Base-by-base conservation (phyloP, 1,140 invertebrate genomes). In the Hestina assimilis region DNA sequence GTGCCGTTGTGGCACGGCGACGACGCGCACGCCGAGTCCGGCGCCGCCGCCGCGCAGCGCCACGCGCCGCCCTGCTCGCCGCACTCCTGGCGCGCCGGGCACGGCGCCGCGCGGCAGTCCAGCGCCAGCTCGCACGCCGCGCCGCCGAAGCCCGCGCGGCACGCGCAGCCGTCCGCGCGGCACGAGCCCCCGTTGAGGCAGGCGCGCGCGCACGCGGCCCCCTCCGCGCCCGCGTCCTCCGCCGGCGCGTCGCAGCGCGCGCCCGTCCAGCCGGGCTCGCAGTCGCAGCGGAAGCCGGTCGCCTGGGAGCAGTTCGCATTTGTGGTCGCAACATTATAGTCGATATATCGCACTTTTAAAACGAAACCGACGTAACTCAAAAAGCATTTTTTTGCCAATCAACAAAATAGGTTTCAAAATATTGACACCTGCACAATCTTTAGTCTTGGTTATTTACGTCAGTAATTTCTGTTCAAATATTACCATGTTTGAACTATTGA, bases 141-240 rank as follows among this genome's bases (percentile, higher is more conserved):
- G 5, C 97, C 97, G 46, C 92, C 91, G 89, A 93, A 98, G 12
- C 93, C 93, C 2, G 93, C 94, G 8, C 91, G 89, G 80, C 95
- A 96, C 6, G 83, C 90, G 35, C 93, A 95, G 1, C 92, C 90
- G 1, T 80, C 71, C 1, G 93, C 94, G 9, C 91, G 89, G 79
- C 94, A 96, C 5, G 83, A 90, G 31, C 93, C 95, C 0, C 92
- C 93, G 83, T 95, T 95, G 31, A 89, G 78, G 65, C 95, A 96
- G 95, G 93, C 72, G 11, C 3, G 21, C 33, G 95, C 91, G 62
- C 69, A n/a, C 72, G 8, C 9, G 6, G 85, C 73, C 23, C 91
- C 33, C 8, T 3, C 33, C 33, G 3, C 33, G 3, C 5, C 31
- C 14, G 0, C 33, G 6, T 90, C 17, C 89, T 4, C 91, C 56